Base-by-base conservation (phyloP, 2,797 vertebrate species). In the Dendrocincla tyrannina region DNA sequence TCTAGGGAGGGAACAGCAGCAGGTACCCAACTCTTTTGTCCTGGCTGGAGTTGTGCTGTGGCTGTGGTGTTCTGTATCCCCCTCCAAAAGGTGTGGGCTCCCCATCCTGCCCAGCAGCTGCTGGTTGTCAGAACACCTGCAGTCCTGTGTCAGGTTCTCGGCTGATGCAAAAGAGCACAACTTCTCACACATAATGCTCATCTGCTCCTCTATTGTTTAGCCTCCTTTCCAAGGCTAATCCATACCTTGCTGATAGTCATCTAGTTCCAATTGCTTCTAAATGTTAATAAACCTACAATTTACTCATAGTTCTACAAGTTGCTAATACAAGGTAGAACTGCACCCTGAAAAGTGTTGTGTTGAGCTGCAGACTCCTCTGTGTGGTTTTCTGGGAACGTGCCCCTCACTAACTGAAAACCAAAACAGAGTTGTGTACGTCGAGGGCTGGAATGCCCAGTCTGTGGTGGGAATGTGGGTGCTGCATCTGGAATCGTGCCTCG, bases 391-490 rank as follows among this genome's bases (percentile, higher is more conserved):
- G 64, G 39, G 33, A 39, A 20, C 2, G 0, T 33, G 5, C 8
- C 14, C 44, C 27, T 42, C 7, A 1, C 63, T 19, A 49, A 10
- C 23, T 39, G 62, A 23, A 33, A 78, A 28, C 24, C 22, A 8
- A 10, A 37, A 2, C 15, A 0, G 18, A n/a, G 32, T 11, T 12
- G 3, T 4, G 0, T 5, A 3, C n/a, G 2, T 49, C 6, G 15
- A 17, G 42, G 64, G 33, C 63, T 69, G 85, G 39, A 58, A 37
- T 10, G 13, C 14, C 13, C 1, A 0, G 6, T 7, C 33, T 6
- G 39, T 0, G 0, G 24, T 46, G 18, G 75, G 33, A 73, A 37
- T 3, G 25, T 1, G 55, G 55, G 11, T 37, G 64, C 62, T 33
- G 13, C 53, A 22, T 8, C 24, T 0, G 1, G 17, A 46, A 2